A percentile compares a stretch with the other conserved stretches of the same genome.
phyloP scores from a whole-genome alignment of 1,140 invertebrate genomes.

The Choristoneura fumiferana region DNA sequence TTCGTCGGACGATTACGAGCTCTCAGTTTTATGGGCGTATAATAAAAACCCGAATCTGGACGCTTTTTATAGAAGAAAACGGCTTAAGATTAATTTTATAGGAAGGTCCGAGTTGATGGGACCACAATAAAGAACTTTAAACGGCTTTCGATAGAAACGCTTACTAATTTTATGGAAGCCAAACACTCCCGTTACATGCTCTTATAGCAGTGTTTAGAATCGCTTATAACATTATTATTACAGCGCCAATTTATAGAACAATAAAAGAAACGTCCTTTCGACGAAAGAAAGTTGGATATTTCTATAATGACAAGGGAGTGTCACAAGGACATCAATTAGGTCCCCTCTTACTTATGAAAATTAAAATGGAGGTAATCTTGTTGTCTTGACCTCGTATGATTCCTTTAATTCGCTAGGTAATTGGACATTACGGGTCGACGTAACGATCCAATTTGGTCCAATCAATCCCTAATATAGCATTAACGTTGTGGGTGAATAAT shows the following conservation, averaged over 20 bases:
- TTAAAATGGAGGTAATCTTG: slow-evolving; percentile 28
- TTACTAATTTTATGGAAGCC: slow-evolving; percentile 14
- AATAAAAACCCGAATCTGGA: slow-evolving; percentile 63
- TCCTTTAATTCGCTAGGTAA: slow-evolving; percentile 71
- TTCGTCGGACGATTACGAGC: slow-evolving; percentile 53
- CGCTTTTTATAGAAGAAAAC: slow-evolving; percentile 56
- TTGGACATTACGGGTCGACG: slow-evolving; percentile 70
- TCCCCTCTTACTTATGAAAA: slow-evolving; percentile 20
- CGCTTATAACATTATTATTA: background rate
- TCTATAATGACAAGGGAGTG: background rate
- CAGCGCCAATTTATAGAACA: background rate
- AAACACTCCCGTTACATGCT: slow-evolving; percentile 8
- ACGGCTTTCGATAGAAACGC: slow-evolving; percentile 18
- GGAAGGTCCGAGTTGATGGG: slow-evolving; percentile 28
- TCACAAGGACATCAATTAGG: slow-evolving; percentile 10
- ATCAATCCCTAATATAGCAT: slow-evolving; percentile 68
- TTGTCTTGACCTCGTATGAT: slow-evolving; percentile 40
- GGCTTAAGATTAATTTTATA: slow-evolving; percentile 51
- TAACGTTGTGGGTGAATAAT: slow-evolving; percentile 53
- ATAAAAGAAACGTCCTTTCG: too few species aligned
- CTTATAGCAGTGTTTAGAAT: background rate
- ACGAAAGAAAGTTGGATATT: background rate
- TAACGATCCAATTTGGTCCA: slow-evolving; percentile 71
- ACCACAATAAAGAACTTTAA: slow-evolving; percentile 45
- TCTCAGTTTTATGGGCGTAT: slow-evolving; percentile 63